phyloP scores from a whole-genome alignment of 2,888 invertebrate species.

The Deroplatys truncata region DNA sequence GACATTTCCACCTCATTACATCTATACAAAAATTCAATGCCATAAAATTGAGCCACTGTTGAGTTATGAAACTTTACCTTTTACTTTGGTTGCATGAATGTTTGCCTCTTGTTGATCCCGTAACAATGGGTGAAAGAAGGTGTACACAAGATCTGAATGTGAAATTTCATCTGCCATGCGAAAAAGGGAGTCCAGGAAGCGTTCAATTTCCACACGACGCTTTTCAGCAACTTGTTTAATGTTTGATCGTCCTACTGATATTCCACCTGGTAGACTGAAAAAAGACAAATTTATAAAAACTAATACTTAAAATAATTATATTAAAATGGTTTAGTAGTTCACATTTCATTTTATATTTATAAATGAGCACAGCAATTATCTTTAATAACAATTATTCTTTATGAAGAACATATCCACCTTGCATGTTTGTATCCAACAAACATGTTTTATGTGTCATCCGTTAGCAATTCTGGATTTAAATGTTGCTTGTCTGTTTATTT shows the following conservation, averaged over 20 bases:
- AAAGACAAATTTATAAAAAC: conserved; percentile 27
- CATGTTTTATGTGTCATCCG: no score
- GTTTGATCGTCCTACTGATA: conserved; percentile 88
- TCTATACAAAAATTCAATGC: neutral
- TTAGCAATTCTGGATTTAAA: no score
- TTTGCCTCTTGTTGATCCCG: conserved; percentile 90
- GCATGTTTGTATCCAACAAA: no score
- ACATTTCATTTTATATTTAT: no score
- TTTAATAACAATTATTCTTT: neutral
- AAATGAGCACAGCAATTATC: neutral
- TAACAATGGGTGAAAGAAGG: conserved; percentile 95
- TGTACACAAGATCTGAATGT: conserved; percentile 94
- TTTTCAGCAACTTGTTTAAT: conserved; percentile 92
- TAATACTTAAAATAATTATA: neutral
- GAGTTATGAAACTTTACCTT: conserved; percentile 52
- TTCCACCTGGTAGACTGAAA: conserved; percentile 64
- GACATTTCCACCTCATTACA: no score
- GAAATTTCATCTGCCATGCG: conserved; percentile 88
- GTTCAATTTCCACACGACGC: conserved; percentile 82
- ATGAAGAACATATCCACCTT: no score
- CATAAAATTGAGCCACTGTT: neutral
- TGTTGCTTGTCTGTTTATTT: no score
- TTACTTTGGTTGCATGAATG: conserved; percentile 70
- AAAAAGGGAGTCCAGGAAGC: conserved; percentile 83
- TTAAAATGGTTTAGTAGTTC: no score